phyloP scores from a whole-genome alignment of 2,888 invertebrate genomes.

The Tipula confusa region DNA sequence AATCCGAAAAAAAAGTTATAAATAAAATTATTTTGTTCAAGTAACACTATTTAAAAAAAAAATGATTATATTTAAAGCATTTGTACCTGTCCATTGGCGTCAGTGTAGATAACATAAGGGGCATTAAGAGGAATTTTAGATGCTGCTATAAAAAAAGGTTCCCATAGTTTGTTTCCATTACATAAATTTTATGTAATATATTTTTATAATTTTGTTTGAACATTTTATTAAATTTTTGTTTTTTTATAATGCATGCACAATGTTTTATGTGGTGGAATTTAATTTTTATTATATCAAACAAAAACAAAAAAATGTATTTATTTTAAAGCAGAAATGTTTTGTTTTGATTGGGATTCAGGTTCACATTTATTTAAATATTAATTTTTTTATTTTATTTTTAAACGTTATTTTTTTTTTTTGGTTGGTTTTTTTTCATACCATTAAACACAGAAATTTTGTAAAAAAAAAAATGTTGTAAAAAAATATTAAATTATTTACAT shows the following conservation, averaged over 20 bases:
- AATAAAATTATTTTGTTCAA: slow-evolving; percentile 16
- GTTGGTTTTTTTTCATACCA: slow-evolving; percentile 26
- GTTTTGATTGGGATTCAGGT: slow-evolving; percentile 27
- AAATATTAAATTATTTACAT: slow-evolving; percentile 4
- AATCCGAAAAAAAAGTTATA: neutral
- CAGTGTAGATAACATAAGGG: slow-evolving; percentile 92
- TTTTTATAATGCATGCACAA: slow-evolving; percentile 30
- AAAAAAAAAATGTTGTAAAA: slow-evolving; percentile 27
- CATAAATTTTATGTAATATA: slow-evolving; percentile 4
- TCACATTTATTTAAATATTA: slow-evolving; percentile 28
- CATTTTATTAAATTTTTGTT: neutral
- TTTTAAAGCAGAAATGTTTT: slow-evolving; percentile 14
- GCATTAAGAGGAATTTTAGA: slow-evolving; percentile 80
- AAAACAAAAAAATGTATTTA: neutral
- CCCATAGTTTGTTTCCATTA: slow-evolving; percentile 21
- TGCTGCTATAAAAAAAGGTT: slow-evolving; percentile 37
- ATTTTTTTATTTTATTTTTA: neutral
- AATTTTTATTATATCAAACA: neutral
- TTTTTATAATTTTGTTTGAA: neutral
- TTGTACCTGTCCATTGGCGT: slow-evolving; percentile 89
- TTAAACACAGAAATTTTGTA: slow-evolving; percentile 29
- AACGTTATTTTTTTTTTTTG: neutral
- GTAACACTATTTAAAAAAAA: neutral
- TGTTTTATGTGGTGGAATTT: neutral
- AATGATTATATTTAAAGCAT: slow-evolving; percentile 26